Evolutionary conservation across 2,888 invertebrate genomes (phyloP), one percentile per base, ranked within the genome.

Genomic region (Emmelina monodactyla): DNA sequence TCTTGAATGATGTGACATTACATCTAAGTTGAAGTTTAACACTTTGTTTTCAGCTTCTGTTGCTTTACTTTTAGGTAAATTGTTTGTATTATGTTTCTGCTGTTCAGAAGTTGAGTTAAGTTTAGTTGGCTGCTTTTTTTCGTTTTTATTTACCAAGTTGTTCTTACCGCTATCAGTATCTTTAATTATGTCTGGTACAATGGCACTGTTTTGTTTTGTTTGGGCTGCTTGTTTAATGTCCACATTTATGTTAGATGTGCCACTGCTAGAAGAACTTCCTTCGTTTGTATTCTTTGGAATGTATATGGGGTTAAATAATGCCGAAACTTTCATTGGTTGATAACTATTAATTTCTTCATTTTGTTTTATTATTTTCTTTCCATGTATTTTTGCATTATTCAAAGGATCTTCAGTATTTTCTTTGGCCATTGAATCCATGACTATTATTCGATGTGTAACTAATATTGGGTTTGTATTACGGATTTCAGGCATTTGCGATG

Each of bases 261-360:
- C n/a, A 3, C 30, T 22, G 15, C n/a, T 28, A 30, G 37, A 28
- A 22, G 33, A n/a, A 14, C 3, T 31, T 7, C n/a, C n/a, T n/a
- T 14, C 5, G 16, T 25, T 25, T 5, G 29, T 7, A 29, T 22
- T 34, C 42, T 55, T 58, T 19, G 64, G 59, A 41, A 62, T 35
- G 40, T 62, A 62, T 36, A 61, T 54, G 30, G 66, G 66, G 47
- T 68, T 68, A 34, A 76, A 48, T 29, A 76, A 47, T 2, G 73
- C 65, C 7, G 76, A 76, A 51, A 76, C 67, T 53, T 58, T 72
- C 42, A 75, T 46, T 5, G 76, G 73, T 2, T n/a, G 7, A 11
- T 28, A 9, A 9, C 5, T 11, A 4, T 29, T 9, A 14, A 7
- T 29, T 29, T 29, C 29, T 13, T 29, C 13, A 13, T 29, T 25